Conservation (phyloP, 2,888 invertebrate genomes). For the Drosophila melanosoma region DNA sequence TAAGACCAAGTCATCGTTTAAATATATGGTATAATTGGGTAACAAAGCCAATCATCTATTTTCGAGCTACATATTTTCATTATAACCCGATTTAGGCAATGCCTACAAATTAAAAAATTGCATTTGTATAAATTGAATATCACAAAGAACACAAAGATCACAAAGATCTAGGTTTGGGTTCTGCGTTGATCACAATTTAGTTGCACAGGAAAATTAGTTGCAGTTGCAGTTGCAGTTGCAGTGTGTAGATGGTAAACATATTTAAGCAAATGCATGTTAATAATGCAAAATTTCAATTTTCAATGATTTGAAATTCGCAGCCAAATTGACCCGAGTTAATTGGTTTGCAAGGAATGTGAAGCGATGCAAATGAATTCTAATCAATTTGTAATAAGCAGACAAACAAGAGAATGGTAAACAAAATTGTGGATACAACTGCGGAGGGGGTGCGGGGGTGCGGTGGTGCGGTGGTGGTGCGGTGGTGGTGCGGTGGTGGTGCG, state of each 20-base stretch:
- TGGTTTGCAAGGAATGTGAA: slow-evolving; percentile 12
- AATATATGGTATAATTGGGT: background rate
- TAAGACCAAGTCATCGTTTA: background rate
- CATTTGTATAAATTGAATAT: background rate
- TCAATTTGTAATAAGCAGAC: slow-evolving; percentile 39
- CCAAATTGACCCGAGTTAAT: slow-evolving; percentile 21
- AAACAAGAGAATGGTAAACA: slow-evolving; percentile 29
- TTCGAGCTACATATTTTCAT: background rate
- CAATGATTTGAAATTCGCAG: slow-evolving; percentile 23
- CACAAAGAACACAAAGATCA: background rate
- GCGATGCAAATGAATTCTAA: slow-evolving; percentile 36
- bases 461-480: background rate
- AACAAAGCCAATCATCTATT: background rate
- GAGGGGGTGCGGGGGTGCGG: background rate
- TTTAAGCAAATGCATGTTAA: slow-evolving; percentile 1
- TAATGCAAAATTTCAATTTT: slow-evolving; percentile 12
- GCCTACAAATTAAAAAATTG: background rate
- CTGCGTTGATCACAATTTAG: background rate
- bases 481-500: background rate
- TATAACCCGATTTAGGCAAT: background rate
- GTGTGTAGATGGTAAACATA: background rate
- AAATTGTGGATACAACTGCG: slow-evolving; percentile 20
- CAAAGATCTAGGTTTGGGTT: background rate
- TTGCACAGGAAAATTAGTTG: background rate
- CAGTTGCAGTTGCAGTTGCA: too few species aligned